Percentiles rank a stretch among this genome's conserved stretches.
Conservation (phyloP, 2,113 vertebrate species). For the Madoqua kirkii region DNA sequence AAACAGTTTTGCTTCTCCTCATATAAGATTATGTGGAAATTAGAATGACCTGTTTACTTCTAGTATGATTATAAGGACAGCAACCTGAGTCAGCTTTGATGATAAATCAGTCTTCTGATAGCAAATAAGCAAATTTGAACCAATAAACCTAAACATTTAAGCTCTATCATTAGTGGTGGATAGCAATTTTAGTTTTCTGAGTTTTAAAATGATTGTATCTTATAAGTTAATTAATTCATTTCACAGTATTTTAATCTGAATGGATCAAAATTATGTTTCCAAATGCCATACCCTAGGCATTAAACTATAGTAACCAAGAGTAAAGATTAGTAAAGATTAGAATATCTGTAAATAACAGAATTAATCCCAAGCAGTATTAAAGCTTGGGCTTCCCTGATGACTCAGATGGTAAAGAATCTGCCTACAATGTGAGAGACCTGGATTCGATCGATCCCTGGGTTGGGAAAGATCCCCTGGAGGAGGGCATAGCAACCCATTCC, state of each 20-base stretch:
- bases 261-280: constrained; percentile 32
- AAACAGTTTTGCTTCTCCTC: constrained; percentile 77
- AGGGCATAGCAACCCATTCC: not conserved
- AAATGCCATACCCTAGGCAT: not conserved
- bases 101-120: constrained; percentile 76
- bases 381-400: not conserved
- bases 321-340: constrained; percentile 26
- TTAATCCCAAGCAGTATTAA: constrained; percentile 13
- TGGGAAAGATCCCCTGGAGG: not conserved
- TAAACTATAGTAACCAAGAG: constrained; percentile 15
- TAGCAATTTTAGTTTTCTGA: constrained; percentile 47
- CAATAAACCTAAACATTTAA: constrained; percentile 20
- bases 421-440: not conserved
- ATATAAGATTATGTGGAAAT: constrained; percentile 78
- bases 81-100: constrained; percentile 72
- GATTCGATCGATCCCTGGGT: fast-evolving
- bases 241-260: not conserved
- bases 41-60: constrained; percentile 77
- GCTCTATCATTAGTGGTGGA: not conserved
- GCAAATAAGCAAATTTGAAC: constrained; percentile 47
- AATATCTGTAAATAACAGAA: not conserved
- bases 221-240: constrained; percentile 24
- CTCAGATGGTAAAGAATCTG: not conserved
- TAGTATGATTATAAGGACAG: constrained; percentile 63
- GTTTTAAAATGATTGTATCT: constrained; percentile 38